Conservation (phyloP, 2,113 vertebrate genomes). For the Lagopus leucura region DNA sequence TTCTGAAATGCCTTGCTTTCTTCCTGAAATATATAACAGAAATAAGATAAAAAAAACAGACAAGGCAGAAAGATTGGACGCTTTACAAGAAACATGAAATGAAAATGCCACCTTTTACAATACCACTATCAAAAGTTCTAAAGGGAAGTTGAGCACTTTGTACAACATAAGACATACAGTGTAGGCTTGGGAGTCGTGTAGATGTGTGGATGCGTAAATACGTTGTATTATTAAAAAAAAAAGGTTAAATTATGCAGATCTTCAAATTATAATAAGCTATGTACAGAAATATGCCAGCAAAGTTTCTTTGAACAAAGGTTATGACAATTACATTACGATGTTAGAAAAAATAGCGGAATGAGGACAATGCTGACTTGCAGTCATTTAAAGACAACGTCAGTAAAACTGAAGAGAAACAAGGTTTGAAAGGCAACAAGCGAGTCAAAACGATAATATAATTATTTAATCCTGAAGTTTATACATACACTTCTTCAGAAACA, state of each 20-base stretch:
- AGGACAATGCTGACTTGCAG: constrained; percentile 11
- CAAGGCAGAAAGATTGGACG: not conserved
- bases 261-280: constrained; percentile 20
- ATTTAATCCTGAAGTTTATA: constrained; percentile 11
- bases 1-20: not conserved
- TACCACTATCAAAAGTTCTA: not conserved
- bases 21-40: not conserved
- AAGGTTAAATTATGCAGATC: constrained; percentile 15
- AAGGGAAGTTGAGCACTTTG: not conserved
- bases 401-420: constrained; percentile 19
- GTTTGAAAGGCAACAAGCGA: not conserved
- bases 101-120: not conserved
- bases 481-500: not conserved
- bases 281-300: constrained; percentile 24
- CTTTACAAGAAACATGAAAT: not conserved
- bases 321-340: constrained; percentile 1
- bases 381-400: not conserved
- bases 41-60: not conserved
- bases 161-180: not conserved
- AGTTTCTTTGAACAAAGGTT: constrained; percentile 7
- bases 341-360: constrained; percentile 41
- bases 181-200: not conserved
- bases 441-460: not conserved
- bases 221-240: constrained; percentile 16
- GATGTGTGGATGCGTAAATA: constrained; percentile 36